Evolutionary conservation across 2,797 vertebrate species (phyloP), one percentile per base, ranked within the genome.

Genomic region (Rhinogobio ventralis): DNA sequence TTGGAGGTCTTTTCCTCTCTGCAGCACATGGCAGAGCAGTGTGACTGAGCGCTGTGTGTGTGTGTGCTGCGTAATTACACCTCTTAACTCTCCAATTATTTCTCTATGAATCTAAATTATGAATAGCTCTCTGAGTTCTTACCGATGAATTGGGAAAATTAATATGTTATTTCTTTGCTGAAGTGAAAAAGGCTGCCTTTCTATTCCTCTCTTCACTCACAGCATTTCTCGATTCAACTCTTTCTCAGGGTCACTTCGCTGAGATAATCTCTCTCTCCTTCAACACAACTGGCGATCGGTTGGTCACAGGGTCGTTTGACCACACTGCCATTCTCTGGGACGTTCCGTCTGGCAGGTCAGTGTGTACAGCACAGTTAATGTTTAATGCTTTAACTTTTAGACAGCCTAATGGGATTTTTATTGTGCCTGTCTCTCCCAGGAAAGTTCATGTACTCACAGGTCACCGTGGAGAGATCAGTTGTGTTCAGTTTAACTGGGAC

Each of bases 241-340:
- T 89, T 28, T 87, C 68, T 77, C 90, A 99, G 98, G 97, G 97
- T 66, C 98, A 99, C 86, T 95, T 95, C 30, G 97, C 95, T 79
- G 98, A 99, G 95, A 94, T 99, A 64, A 96, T 99, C 87, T 94
- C 94, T 2, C 85, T 99, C 86, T 96, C 96, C 75, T 99, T 99
- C 89, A 97, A 98, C 93, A 97, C 96, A 1, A 89, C 90, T 7
- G 98, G 98, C 76, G 94, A 94, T 87, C 96, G 95, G 82, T 95
- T 99, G 64, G 94, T 98, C 91, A 99, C 97, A 0, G 97, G 97
- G 80, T 99, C 98, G 53, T 98, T 98, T 88, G 98, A 99, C 91
- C 95, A 98, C 85, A 97, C 96, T 0, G 97, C 96, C 64, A 92
- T 86, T 36, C 92, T 99, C 36, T 99, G 98, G 98, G 97, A 99